These are phyloP conservation scores for Platyrinchus mystaceus DNA, from an alignment of 2,797 vertebrate genomes.

Conservation along the genomic window DNA sequence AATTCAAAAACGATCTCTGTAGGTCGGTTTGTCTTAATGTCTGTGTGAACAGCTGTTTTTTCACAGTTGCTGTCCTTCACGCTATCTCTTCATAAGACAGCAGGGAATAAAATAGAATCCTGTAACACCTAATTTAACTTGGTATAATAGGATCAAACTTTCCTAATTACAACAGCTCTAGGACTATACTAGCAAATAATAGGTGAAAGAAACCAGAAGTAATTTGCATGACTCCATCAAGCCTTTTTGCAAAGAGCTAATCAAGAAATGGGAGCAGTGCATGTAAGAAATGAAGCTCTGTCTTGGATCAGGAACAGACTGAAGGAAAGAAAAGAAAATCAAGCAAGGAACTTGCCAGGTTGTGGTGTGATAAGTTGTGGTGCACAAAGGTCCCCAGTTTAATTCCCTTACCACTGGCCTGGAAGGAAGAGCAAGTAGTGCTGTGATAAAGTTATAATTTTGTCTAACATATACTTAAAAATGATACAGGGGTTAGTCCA, in stretches of 20 bases:
- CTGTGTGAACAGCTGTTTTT: neutral
- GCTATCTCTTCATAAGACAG: neutral
- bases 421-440: neutral
- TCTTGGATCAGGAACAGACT: neutral
- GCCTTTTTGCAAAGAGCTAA: neutral
- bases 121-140: conserved; percentile 27
- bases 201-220: conserved; percentile 24
- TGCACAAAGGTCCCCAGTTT: neutral
- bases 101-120: conserved; percentile 13
- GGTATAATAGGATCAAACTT: neutral
- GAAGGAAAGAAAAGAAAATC: neutral
- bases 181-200: conserved; percentile 2
- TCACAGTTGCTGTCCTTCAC: neutral
- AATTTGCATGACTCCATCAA: conserved; percentile 5
- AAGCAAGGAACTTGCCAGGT: neutral
- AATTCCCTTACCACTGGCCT: neutral
- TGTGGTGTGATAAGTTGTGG: neutral
- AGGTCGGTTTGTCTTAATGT: neutral
- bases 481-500: neutral
- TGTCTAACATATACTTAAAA: neutral
- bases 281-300: neutral
- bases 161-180: neutral
- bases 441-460: neutral
- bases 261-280: neutral
- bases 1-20: neutral